Base-by-base conservation (phyloP, 2,797 vertebrate species). In the Pseudocheirus occidentalis region DNA sequence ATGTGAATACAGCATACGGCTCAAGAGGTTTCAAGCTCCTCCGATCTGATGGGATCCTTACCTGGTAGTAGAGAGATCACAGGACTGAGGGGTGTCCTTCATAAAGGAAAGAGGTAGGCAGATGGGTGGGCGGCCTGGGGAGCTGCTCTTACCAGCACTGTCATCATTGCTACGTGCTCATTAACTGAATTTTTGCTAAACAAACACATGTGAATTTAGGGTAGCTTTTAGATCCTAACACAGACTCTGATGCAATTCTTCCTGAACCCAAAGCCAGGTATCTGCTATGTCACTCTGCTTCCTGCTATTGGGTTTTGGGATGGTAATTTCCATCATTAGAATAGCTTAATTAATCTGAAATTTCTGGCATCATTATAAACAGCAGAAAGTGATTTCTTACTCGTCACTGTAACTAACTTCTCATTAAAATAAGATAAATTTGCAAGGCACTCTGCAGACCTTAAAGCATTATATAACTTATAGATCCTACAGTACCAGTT, bases 351-450 rank as follows among this genome's bases (percentile, higher is more conserved):
- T 94, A 62, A 96, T 54, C 34, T 92, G 16, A 94, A 90, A 95
- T 50, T 90, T 12, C 55, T 12, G 90, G 4, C 24, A 53, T 81
- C 95, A 73, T 56, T 16, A 12, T 57, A 95, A 92, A 81, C 54
- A 96, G 90, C 0, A 91, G 18, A 94, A 53, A 56, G 87, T 58
- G 58, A 55, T 92, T 94, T 96, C 66, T 95, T 7, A 90, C 24
- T 92, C 95, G 54, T 94, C 92, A 95, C 34, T 87, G 53, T 91
- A 95, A 93, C 34, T 92, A 34, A 62, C 57, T 89, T 94, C 92
- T 90, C n/a, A 92, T 93, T 9, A 73, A 73, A 73, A 73, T 40
- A 14, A 73, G 29, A 81, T 46, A 40, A 81, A 81, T 46, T 46
- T 81, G 21, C n/a, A 81, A 81, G 40, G 66, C 18, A 73, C 66